Percentiles rank a stretch among this genome's conserved stretches.
Conservation (phyloP, 1,140 invertebrate species). For the Helicoverpa armigera region DNA sequence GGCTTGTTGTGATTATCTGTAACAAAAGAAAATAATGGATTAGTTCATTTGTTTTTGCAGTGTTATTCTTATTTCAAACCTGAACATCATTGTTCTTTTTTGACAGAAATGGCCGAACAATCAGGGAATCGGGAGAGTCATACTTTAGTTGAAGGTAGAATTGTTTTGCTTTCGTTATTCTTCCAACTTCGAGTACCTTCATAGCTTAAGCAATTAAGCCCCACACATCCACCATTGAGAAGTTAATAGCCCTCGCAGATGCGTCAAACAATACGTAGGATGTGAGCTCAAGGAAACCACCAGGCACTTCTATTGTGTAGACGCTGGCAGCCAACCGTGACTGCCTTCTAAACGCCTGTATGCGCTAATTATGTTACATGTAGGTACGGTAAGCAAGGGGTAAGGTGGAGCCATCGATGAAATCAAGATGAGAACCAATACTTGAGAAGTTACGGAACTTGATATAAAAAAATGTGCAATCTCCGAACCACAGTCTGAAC, state of each 20-base stretch:
- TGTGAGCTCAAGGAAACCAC: constrained; percentile 36
- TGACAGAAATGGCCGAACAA: too few relatives aligned
- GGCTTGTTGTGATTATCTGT: constrained; percentile 34
- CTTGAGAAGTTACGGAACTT: too few relatives aligned
- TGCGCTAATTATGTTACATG: constrained; percentile 18
- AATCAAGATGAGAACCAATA: too few relatives aligned
- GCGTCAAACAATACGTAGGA: constrained; percentile 31
- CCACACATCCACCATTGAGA: constrained; percentile 14
- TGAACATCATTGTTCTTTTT: too few relatives aligned
- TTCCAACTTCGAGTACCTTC: too few relatives aligned
- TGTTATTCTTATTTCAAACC: too few relatives aligned
- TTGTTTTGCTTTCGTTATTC: too few relatives aligned
- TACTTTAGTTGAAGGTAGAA: too few relatives aligned
- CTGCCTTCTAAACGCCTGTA: constrained; percentile 19
- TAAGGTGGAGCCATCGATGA: neutral
- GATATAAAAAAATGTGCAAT: too few relatives aligned
- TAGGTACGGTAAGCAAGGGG: neutral
- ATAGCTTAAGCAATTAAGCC: neutral
- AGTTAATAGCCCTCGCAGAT: constrained; percentile 22
- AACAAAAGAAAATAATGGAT: constrained; percentile 29
- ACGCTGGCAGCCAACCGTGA: constrained; percentile 16
- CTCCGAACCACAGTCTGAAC: too few relatives aligned
- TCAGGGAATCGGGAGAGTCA: too few relatives aligned
- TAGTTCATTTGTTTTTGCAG: neutral
- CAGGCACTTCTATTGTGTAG: constrained; percentile 23